Evolutionary conservation across 2,888 invertebrate species (phyloP).

Genomic region (Hylaea fasciaria): DNA sequence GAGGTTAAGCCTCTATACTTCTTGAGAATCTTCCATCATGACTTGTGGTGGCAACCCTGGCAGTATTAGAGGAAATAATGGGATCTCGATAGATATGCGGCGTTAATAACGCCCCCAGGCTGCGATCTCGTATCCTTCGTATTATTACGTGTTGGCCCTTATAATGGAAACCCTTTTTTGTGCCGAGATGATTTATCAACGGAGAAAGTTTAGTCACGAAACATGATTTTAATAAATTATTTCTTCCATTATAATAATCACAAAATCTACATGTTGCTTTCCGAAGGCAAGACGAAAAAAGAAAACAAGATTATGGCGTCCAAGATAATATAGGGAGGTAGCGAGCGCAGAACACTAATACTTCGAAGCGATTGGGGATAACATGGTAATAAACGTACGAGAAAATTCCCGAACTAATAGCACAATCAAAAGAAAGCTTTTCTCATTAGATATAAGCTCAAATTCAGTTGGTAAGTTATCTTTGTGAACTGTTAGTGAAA

Average conservation of each 20-base stretch:
- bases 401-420: no score
- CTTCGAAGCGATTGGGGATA: no score
- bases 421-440: no score
- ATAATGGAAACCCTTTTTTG: slow-evolving; percentile 25
- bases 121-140: slow-evolving; percentile 42
- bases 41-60: slow-evolving; percentile 33
- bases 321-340: no score
- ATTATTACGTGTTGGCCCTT: slow-evolving; percentile 34
- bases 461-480: no score
- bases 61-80: slow-evolving; percentile 48
- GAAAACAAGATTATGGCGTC: no score
- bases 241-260: slow-evolving; percentile 1
- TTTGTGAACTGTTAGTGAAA: background rate
- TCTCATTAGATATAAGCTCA: no score
- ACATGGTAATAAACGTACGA: no score
- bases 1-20: no score
- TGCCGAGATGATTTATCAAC: slow-evolving; percentile 12
- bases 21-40: no score
- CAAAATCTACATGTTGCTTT: background rate
- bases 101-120: slow-evolving; percentile 43
- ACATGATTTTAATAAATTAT: background rate
- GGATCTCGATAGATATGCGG: slow-evolving; percentile 41
- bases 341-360: no score
- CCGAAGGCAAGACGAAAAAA: no score
- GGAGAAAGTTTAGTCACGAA: slow-evolving; percentile 17